Percentiles rank a stretch among this genome's conserved stretches.
Evolutionary conservation across 2,888 invertebrate genomes (phyloP).

Genomic region (Subacronicta megacephala): DNA sequence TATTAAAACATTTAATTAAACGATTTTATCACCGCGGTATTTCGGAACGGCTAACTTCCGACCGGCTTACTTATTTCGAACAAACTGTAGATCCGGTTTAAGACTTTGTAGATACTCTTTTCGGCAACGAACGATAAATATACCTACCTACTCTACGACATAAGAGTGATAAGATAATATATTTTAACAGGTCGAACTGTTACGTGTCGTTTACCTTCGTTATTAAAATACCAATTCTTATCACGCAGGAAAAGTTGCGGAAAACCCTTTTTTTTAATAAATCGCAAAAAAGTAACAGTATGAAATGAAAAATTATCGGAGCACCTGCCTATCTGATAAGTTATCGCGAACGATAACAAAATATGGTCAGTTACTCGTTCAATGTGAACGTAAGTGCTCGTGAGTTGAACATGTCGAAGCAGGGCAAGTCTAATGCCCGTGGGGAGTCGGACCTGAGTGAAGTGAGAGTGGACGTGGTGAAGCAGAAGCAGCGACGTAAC

Average conservation of each 20-base stretch:
- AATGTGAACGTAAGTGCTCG: conserved; percentile 31
- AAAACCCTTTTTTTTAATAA: too few relatives aligned
- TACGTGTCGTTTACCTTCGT: too few relatives aligned
- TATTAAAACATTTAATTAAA: too few relatives aligned
- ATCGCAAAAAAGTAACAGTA: conserved; percentile 13
- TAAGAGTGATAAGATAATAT: neutral
- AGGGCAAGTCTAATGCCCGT: neutral
- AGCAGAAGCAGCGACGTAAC: conserved; percentile 18
- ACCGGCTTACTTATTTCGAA: too few relatives aligned
- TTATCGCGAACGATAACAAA: conserved; percentile 43
- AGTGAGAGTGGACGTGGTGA: conserved; percentile 27
- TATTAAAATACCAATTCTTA: too few relatives aligned
- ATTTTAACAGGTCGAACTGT: too few relatives aligned
- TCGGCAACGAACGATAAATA: neutral
- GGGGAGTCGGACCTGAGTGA: neutral
- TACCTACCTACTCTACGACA: neutral
- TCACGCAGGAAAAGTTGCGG: too few relatives aligned
- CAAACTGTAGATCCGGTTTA: too few relatives aligned
- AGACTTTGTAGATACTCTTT: neutral
- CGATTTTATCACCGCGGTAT: too few relatives aligned
- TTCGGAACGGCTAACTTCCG: too few relatives aligned
- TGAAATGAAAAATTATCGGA: conserved; percentile 42
- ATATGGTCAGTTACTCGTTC: conserved; percentile 46
- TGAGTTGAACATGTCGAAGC: conserved; percentile 39
- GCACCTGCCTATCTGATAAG: conserved; percentile 38